Conservation (phyloP, 2,797 vertebrate species). For the Leucoraja ocellata region DNA sequence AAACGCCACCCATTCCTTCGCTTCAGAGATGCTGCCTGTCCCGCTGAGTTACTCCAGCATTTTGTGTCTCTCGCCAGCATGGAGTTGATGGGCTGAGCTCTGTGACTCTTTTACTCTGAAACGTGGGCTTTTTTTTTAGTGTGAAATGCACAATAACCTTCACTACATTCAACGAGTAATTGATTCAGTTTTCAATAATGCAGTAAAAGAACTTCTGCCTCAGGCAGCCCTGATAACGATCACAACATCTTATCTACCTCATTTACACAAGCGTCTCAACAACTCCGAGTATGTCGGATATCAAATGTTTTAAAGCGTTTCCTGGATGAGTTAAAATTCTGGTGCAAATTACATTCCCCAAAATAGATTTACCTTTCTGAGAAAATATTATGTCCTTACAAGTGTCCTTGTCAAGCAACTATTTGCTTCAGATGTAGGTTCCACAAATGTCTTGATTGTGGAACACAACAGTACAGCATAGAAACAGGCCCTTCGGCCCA, state of each 20-base stretch:
- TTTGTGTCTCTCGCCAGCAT: too few relatives aligned
- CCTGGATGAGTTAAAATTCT: background rate
- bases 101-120: too few relatives aligned
- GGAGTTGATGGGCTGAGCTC: too few relatives aligned
- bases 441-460: background rate
- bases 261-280: background rate
- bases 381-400: too few relatives aligned
- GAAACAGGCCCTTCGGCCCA: too few relatives aligned
- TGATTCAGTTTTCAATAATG: background rate
- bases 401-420: background rate
- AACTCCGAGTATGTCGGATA: background rate
- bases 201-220: background rate
- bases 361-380: background rate
- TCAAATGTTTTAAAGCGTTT: background rate
- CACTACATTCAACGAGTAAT: background rate
- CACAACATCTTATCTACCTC: background rate
- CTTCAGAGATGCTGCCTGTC: too few relatives aligned
- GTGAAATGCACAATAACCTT: background rate
- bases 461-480: too few relatives aligned
- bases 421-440: background rate
- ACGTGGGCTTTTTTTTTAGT: background rate
- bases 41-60: too few relatives aligned
- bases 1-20: too few relatives aligned
- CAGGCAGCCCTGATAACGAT: background rate
- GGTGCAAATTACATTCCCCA: background rate